Base-by-base conservation (phyloP, 2,113 vertebrate species). In the Mandrillus leucophaeus region DNA sequence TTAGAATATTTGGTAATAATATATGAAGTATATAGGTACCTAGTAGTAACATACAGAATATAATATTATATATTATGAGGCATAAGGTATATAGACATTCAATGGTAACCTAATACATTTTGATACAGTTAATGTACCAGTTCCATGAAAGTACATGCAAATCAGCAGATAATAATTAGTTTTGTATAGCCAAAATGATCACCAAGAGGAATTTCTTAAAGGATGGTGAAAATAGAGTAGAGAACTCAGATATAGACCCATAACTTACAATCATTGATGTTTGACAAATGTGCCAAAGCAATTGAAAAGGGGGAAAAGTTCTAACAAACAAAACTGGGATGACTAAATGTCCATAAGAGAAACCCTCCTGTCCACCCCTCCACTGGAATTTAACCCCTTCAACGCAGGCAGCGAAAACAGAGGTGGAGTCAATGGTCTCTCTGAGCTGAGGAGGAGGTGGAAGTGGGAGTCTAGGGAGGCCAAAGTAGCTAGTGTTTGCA, bases 261-360 rank as follows among this genome's bases (percentile, higher is more conserved):
- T 43, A 64, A 43, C 18, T 73, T 68, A 95, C 5, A 64, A 59
- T 66, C 68, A 93, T 2, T 70, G 82, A 68, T 94, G 72, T 55
- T 35, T 75, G 70, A 92, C 23, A 57, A 84, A 93, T 38, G 11
- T 61, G 20, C 11, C 16, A 93, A 85, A 84, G 17, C 9, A 81
- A 76, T 85, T 22, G 30, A 79, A 85, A 17, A 18, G 17, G 17
- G 5, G 50, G 32, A 64, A 25, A 59, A 48, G 82, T 57, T 84
- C 87, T 73, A 93, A 50, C n/a, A 96, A 95, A 88, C 9, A 30
- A 59, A 93, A 90, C 17, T 55, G 32, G n/a, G 55, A 82, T 59
- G 88, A 64, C 23, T 59, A 27, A 59, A 88, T 55, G 8, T 40
- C 8, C 17, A 50, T 20, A 78, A n/a, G 32, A 55, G 52, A 55